Conservation (phyloP, 2,888 invertebrate genomes). For the Agrochola lota region DNA sequence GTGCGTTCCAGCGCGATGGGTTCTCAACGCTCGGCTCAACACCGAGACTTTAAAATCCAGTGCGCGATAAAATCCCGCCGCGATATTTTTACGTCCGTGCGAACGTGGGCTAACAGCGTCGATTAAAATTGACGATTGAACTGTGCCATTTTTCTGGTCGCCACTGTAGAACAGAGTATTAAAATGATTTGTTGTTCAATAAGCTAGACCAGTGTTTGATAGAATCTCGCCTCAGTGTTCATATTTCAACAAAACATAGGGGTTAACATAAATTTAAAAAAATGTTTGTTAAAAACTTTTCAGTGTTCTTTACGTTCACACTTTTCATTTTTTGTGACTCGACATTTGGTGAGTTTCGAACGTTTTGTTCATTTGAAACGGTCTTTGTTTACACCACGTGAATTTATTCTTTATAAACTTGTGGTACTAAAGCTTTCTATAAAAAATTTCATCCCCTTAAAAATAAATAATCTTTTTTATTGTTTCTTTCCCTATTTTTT, state of each 20-base stretch:
- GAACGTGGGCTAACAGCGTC: too few relatives aligned
- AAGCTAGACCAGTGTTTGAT: slow-evolving; percentile 6
- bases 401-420: not conserved
- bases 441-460: not conserved
- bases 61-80: too few relatives aligned
- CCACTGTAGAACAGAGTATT: slow-evolving; percentile 5
- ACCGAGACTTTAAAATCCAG: too few relatives aligned
- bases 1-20: too few relatives aligned
- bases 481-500: slow-evolving; percentile 18
- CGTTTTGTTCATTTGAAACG: not conserved
- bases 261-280: slow-evolving; percentile 14
- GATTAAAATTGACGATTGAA: not conserved
- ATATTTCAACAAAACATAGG: not conserved
- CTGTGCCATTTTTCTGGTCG: not conserved
- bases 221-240: slow-evolving; percentile 5
- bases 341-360: slow-evolving; percentile 60
- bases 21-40: too few relatives aligned
- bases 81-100: too few relatives aligned
- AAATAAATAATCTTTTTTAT: not conserved
- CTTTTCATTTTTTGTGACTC: slow-evolving; percentile 53
- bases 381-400: slow-evolving; percentile 3
- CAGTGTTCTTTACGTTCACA: slow-evolving; percentile 48
- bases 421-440: too few relatives aligned
- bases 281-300: slow-evolving; percentile 53
- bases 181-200: slow-evolving; percentile 1